Conservation (phyloP, 1,140 invertebrate species). For the Pogonus chalceus region DNA sequence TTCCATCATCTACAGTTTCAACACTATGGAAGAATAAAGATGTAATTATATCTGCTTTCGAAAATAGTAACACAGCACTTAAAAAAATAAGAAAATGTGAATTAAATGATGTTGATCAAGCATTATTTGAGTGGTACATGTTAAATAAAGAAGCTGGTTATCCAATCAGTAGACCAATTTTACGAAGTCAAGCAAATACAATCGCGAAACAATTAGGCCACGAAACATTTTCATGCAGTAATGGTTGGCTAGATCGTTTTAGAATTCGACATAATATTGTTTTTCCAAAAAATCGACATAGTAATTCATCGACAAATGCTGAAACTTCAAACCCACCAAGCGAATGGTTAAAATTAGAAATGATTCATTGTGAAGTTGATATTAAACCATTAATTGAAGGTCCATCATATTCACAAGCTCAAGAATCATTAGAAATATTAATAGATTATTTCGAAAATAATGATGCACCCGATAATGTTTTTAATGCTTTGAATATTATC, state of each 20-base stretch:
- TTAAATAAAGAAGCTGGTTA: slow-evolving; percentile 5
- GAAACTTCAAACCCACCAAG: no score
- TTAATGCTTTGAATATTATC: no score
- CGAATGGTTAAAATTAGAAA: no score
- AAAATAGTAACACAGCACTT: slow-evolving; percentile 10
- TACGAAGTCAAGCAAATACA: slow-evolving; percentile 11
- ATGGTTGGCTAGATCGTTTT: slow-evolving; percentile 14
- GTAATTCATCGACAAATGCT: no score
- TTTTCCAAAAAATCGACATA: no score
- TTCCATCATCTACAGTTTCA: slow-evolving; percentile 13
- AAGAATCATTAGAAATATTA: no score
- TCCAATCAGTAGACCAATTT: slow-evolving; percentile 12
- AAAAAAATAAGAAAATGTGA: slow-evolving; percentile 13
- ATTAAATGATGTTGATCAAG: slow-evolving; percentile 11
- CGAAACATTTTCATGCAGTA: slow-evolving; percentile 12
- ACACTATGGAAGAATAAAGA: slow-evolving; percentile 13
- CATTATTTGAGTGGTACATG: slow-evolving; percentile 14
- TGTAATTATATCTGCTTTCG: slow-evolving; percentile 11
- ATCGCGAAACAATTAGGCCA: slow-evolving; percentile 11
- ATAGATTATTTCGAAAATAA: no score
- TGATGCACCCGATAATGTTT: no score
- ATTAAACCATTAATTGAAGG: no score
- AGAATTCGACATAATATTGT: slow-evolving; percentile 14
- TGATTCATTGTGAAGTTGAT: no score
- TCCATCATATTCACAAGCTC: no score